phyloP scores from a whole-genome alignment of 2,888 invertebrate genomes.

The Brachypalpus laphriformis region DNA sequence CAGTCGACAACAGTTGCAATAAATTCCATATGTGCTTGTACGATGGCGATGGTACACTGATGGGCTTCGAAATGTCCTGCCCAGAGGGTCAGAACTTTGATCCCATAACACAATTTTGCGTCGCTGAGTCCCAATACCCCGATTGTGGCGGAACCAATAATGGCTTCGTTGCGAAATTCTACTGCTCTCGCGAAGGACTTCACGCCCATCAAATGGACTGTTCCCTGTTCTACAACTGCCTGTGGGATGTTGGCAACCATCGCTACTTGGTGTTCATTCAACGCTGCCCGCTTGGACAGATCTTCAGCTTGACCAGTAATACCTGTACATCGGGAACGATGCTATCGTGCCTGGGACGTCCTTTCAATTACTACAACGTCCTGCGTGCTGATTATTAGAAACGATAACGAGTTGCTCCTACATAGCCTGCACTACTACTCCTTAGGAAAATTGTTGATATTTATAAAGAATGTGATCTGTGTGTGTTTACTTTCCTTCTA shows the following conservation, averaged over 20 bases:
- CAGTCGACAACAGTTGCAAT: constrained; percentile 72
- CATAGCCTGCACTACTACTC: constrained; percentile 3
- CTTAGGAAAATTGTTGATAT: constrained; percentile 31
- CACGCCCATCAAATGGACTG: constrained; percentile 64
- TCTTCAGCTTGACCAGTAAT: constrained; percentile 46
- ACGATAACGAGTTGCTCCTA: not conserved
- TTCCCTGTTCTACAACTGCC: constrained; percentile 58
- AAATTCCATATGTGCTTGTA: constrained; percentile 75
- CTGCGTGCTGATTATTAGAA: not conserved
- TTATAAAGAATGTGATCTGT: constrained; percentile 41
- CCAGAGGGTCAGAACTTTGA: constrained; percentile 76
- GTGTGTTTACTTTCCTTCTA: not conserved
- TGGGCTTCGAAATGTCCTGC: constrained; percentile 65
- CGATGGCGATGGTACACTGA: constrained; percentile 28
- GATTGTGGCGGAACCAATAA: constrained; percentile 67
- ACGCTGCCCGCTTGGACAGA: constrained; percentile 43
- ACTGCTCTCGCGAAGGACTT: constrained; percentile 54
- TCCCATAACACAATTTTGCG: constrained; percentile 74
- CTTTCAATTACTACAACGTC: constrained; percentile 24
- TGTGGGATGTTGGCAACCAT: constrained; percentile 44
- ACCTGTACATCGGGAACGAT: constrained; percentile 35
- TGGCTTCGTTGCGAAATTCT: constrained; percentile 11
- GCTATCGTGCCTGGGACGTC: constrained; percentile 47
- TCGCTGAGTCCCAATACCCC: not conserved
- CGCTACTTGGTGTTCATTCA: constrained; percentile 42